These are phyloP conservation scores for Sakesphorus luctuosus DNA, from an alignment of 2,113 vertebrate species.

Conservation along the genomic window DNA sequence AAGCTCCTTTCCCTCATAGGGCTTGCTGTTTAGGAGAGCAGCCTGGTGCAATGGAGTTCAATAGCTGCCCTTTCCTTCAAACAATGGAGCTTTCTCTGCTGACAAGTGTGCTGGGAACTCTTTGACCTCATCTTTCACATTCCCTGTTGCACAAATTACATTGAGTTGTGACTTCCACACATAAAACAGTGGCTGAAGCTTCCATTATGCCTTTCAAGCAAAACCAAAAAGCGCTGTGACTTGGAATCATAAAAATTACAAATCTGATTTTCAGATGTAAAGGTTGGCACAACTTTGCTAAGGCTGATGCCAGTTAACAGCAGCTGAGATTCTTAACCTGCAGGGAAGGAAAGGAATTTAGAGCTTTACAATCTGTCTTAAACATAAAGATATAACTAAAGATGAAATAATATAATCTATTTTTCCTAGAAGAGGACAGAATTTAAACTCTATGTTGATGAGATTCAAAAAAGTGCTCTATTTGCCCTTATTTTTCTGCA, in stretches of 20 bases:
- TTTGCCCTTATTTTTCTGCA: neutral
- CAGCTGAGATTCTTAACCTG: neutral
- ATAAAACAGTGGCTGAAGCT: neutral
- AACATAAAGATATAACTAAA: neutral
- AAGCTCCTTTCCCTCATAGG: neutral
- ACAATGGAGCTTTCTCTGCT: slow-evolving; percentile 4
- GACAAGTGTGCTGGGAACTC: neutral
- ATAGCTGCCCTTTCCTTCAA: slow-evolving; percentile 27
- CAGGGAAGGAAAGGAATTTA: neutral
- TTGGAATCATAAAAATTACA: neutral
- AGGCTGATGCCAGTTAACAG: neutral
- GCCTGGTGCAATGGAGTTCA: neutral
- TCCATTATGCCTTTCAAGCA: neutral
- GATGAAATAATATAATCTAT: neutral
- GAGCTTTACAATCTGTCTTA: neutral
- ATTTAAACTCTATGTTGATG: neutral
- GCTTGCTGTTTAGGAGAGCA: slow-evolving; percentile 23
- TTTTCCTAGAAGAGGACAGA: neutral
- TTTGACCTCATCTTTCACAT: neutral
- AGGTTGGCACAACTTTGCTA: neutral
- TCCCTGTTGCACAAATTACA: neutral
- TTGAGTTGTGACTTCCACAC: neutral
- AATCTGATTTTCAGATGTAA: slow-evolving; percentile 2
- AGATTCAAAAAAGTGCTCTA: neutral
- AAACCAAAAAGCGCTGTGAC: neutral